Conservation (phyloP, 2,113 vertebrate species). For the Chlamydotis undulata region DNA sequence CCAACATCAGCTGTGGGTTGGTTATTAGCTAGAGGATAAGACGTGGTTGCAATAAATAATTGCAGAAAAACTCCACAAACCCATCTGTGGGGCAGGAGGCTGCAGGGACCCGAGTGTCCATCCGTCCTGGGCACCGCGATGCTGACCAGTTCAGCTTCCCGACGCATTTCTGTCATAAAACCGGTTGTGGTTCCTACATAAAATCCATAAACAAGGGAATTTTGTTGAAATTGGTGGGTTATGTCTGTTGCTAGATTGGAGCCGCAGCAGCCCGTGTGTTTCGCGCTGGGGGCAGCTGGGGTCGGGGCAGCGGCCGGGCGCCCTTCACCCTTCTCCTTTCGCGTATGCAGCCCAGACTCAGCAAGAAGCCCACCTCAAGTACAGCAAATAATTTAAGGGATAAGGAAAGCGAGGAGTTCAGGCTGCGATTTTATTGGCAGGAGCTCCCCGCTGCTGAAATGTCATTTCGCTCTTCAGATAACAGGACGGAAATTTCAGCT, state of each 20-base stretch:
- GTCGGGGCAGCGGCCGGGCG: neutral
- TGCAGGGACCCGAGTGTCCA: neutral
- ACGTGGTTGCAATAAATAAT: neutral
- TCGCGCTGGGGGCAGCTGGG: neutral
- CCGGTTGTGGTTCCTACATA: neutral
- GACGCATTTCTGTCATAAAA: neutral
- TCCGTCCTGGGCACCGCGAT: neutral
- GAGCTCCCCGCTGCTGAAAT: constrained; percentile 49
- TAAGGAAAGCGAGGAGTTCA: constrained; percentile 16
- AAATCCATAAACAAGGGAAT: neutral
- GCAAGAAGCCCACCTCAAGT: constrained; percentile 33
- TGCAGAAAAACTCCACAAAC: neutral
- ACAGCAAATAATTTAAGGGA: constrained; percentile 31
- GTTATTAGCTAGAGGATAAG: neutral
- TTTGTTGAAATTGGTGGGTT: neutral
- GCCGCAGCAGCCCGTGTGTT: neutral
- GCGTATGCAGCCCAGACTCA: neutral
- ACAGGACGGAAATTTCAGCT: neutral
- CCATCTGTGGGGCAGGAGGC: neutral
- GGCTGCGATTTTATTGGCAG: constrained; percentile 63
- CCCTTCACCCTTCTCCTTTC: neutral
- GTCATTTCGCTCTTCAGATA: constrained; percentile 39
- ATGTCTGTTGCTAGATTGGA: neutral
- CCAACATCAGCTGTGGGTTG: neutral
- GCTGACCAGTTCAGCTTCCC: neutral